These are phyloP conservation scores for Falco biarmicus DNA, from an alignment of 2,797 vertebrate genomes.

Conservation along the genomic window DNA sequence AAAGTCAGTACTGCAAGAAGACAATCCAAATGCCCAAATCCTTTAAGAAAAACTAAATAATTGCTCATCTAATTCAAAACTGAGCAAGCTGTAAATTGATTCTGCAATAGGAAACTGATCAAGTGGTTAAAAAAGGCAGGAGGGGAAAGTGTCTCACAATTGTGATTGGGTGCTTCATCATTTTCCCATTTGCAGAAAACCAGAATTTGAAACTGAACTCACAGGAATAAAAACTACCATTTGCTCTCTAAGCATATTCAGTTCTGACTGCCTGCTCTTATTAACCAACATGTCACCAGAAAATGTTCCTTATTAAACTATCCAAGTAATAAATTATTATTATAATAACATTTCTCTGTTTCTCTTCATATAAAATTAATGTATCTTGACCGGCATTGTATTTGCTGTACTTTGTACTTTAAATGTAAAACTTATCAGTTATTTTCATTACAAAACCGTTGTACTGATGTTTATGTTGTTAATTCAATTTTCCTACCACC, in stretches of 20 bases:
- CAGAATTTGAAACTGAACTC: constrained; percentile 26
- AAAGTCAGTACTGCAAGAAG: background rate
- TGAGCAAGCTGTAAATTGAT: constrained; percentile 20
- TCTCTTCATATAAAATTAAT: constrained; percentile 10
- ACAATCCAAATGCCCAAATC: background rate
- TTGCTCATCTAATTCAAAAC: background rate
- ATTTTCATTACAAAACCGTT: background rate
- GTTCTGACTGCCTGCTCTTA: constrained; percentile 52
- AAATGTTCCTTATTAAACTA: constrained; percentile 53
- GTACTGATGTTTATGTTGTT: background rate
- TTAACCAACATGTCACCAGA: constrained; percentile 54
- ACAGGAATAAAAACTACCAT: constrained; percentile 25
- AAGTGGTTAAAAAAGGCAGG: background rate
- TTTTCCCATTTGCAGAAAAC: background rate
- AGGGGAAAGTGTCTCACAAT: background rate
- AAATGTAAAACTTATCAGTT: background rate
- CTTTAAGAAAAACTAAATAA: background rate
- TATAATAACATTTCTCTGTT: constrained; percentile 11
- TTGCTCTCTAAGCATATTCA: constrained; percentile 7
- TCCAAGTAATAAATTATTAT: constrained; percentile 52
- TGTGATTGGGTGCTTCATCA: background rate
- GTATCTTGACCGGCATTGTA: background rate
- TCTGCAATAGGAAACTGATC: background rate
- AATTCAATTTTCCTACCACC: background rate
- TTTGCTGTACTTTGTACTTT: background rate